These are phyloP conservation scores for human DNA, from an alignment of 2,113 vertebrate genomes.

Conservation along the genomic window GRCh38 chr13:20499001-20499500, in stretches of 20 bases:
- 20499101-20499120: neutral
- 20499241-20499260: neutral
- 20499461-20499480: neutral
- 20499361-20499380: no score
- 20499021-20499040: no score
- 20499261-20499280: neutral
- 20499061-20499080: no score
- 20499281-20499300: neutral
- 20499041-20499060: no score
- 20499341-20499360: neutral
- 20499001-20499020: no score
- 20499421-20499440: no score
- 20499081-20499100: neutral
- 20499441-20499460: neutral
- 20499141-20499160: neutral
- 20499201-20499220: neutral
- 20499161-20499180: neutral
- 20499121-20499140: neutral
- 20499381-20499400: no score
- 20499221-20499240: neutral
- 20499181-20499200: neutral
- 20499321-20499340: neutral
- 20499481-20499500: neutral
- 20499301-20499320: neutral
- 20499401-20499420: no score